Percentiles rank a stretch among this genome's conserved stretches.
Evolutionary conservation across 2,797 vertebrate species (phyloP).

Genomic region (Hafferia zeledoni): DNA sequence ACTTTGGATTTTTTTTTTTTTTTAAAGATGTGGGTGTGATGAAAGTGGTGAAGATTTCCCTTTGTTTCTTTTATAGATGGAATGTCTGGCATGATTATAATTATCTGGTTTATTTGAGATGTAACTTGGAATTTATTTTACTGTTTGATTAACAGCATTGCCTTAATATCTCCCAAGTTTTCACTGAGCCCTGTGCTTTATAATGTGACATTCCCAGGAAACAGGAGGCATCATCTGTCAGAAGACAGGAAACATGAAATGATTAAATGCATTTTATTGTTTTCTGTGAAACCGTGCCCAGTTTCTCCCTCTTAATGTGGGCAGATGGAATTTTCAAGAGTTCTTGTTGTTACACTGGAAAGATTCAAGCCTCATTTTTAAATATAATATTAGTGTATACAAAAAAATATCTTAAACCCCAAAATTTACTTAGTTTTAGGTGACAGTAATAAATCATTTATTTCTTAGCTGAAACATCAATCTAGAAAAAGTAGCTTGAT

Average conservation of each 20-base stretch:
- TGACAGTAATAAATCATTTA: not conserved
- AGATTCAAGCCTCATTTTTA: not conserved
- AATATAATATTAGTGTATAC: not conserved
- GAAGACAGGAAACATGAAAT: constrained; percentile 30
- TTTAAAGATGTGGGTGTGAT: not conserved
- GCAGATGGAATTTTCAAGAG: constrained; percentile 38
- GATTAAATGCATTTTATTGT: constrained; percentile 50
- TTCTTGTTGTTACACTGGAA: not conserved
- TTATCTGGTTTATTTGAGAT: constrained; percentile 26
- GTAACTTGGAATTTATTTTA: constrained; percentile 18
- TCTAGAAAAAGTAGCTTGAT: not conserved
- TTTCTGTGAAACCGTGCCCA: constrained; percentile 60
- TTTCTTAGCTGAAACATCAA: not conserved
- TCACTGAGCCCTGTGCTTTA: not conserved
- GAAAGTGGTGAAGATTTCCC: not conserved
- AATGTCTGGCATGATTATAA: constrained; percentile 17
- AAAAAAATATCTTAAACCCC: not conserved
- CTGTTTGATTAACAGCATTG: constrained; percentile 41
- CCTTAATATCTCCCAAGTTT: constrained; percentile 40
- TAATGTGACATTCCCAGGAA: constrained; percentile 49
- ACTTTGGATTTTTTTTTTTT: not conserved
- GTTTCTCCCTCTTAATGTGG: constrained; percentile 46
- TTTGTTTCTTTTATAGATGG: constrained; percentile 2
- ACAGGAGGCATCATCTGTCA: constrained; percentile 34
- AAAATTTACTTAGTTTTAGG: not conserved